Base-by-base conservation (phyloP, 2,113 vertebrate species). In the Silurus glanis region DNA sequence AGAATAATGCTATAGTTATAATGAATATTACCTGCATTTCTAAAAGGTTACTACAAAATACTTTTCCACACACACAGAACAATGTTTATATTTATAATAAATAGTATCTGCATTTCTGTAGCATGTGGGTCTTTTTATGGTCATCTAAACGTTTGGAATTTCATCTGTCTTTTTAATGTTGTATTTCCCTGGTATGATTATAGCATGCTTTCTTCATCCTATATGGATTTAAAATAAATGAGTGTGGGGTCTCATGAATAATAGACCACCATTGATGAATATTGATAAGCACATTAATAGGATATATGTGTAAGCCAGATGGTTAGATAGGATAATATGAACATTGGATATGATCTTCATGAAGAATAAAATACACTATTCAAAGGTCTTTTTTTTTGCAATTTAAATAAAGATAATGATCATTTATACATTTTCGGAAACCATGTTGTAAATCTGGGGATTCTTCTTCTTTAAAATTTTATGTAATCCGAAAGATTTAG, bases 271-370 rank as follows among this genome's bases (percentile, higher is more conserved):
- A 64, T 28, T 79, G 55, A 82, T 88, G 74, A 85, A 87, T 88
- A 85, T 82, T 87, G 80, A 90, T 83, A 88, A 83, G 87, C 67
- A 61, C 75, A 87, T 88, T 82, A 90, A 88, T 72, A 87, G 79
- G 72, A 78, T 83, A 88, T 79, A 85, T 66, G 53, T 79, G 51
- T 82, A 28, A 71, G 71, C 81, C 85, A 85, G 83, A 75, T 83
- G 69, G 75, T 59, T 56, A n/a, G 58, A 74, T 61, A 67, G 64
- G 55, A 81, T 80, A 49, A 19, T 53, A 82, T 78, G 58, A 87
- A 47, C 62, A 64, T 62, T 21, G 55, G 79, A n/a, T 61, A 76
- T 56, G 71, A 83, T 75, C 37, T 89, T 80, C 5, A n/a, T 64
- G 13, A 17, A 61, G 58, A 28, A 75, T n/a, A 72, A 49, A 72